Base-by-base conservation (phyloP, 2,797 vertebrate genomes). In the Sparidentex hasta region DNA sequence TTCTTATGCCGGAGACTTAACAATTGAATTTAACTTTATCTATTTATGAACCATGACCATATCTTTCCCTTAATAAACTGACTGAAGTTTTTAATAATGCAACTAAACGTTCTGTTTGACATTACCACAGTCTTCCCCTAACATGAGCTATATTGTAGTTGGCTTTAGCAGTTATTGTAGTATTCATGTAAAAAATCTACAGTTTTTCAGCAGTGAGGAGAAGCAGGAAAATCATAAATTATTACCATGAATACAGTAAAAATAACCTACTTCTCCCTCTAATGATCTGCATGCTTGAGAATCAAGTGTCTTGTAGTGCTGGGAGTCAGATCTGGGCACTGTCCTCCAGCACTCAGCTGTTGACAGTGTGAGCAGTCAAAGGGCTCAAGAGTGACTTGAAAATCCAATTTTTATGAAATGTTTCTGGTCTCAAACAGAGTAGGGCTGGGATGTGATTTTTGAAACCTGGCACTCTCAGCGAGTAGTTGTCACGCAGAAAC, bases 341-440 rank as follows among this genome's bases (percentile, higher is more conserved):
- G 0, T 85, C 82, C 73, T 80, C 51, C 63, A 56, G 76, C 73
- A 11, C 48, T 65, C 61, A 68, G 27, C 55, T 55, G 82, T 70
- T 81, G 84, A 71, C 66, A 71, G 80, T 11, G 13, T 12, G 78
- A 73, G 67, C 16, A 51, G 51, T 3, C 27, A 55, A 72, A 63
- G 11, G 51, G 23, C 69, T 76, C 73, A 25, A 71, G 83, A 62
- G 65, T 71, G 65, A 67, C 56, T 77, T 11, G 5, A 78, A 79
- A 43, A 27, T 72, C 47, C 1, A 41, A 12, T 50, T 66, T 72
- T 41, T 64, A 7, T 54, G 51, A 79, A 65, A 83, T 52, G 25
- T 85, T 74, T 58, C 54, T 44, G 7, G 67, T 57, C 52, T 51
- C 11, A 69, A 76, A 41, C 63, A 54, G 18, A 59, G 29, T 8